Base-by-base conservation (phyloP, 2,113 vertebrate genomes). In the Octodon degus region DNA sequence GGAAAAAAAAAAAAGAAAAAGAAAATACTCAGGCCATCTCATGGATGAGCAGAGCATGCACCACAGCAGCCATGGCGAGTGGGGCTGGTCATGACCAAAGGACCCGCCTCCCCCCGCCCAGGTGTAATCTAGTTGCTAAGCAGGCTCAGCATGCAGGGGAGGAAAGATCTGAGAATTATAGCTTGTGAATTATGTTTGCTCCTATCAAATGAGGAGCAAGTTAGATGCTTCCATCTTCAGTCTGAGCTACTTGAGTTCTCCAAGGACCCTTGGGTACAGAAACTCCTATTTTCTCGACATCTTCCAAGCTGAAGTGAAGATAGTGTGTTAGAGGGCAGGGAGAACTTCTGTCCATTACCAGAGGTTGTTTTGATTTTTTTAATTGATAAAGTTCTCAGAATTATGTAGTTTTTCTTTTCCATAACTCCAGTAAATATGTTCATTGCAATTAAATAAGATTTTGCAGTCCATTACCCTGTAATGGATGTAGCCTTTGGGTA, bases 401-500 rank as follows among this genome's bases (percentile, higher is more conserved):
- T 83, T 95, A 47, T 19, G 20, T 88, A 37, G 47, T 55, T 79
- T 96, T 94, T 70, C 32, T 91, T 86, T 95, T 77, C 90, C 40
- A 7, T 90, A 74, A 95, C 92, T 96, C 82, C 43, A 95, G 50
- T 81, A 96, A 97, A 96, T 94, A 81, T 84, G 89, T 94, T 97
- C 83, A 47, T 91, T 94, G 82, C 86, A 97, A 97, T 97, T 96
- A 96, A 98, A 93, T 96, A 97, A 95, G 80, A 96, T 92, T 97
- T 97, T 97, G 89, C 96, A 96, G 94, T 86, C 84, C 96, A 97
- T 98, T 97, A 97, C 86, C 95, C 95, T 91, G 80, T 93, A 97
- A 97, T 94, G 89, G 47, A 97, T 96, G 76, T 86, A 93, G 96
- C 93, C 93, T 97, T 96, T 85, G 93, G 95, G 92, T 95, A 70